Conservation (phyloP, 2,888 invertebrate species). For the Noctuana brunneofusca region DNA sequence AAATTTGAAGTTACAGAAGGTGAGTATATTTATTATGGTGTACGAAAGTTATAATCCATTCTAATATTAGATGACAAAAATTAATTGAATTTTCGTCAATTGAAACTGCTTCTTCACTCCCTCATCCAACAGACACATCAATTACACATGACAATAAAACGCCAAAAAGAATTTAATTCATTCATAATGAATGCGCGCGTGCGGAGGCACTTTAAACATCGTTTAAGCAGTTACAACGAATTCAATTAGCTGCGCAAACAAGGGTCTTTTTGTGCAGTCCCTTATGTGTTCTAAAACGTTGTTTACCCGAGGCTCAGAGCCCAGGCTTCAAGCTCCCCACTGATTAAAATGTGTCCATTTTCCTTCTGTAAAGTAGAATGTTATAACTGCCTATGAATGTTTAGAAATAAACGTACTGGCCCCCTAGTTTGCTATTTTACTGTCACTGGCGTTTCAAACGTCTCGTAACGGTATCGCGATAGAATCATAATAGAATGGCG, state of each 20-base stretch:
- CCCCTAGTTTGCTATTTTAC: no score
- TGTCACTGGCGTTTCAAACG: no score
- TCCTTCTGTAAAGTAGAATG: not conserved
- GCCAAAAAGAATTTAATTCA: constrained; percentile 48
- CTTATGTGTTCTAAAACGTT: constrained; percentile 52
- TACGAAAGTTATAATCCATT: no score
- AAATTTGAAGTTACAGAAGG: not conserved
- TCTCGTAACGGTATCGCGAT: no score
- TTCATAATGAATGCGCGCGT: constrained; percentile 53
- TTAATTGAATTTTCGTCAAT: not conserved
- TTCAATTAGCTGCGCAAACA: constrained; percentile 78
- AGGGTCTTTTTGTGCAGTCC: constrained; percentile 55
- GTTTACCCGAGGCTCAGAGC: constrained; percentile 55
- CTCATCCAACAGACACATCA: constrained; percentile 3
- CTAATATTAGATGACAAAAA: not conserved
- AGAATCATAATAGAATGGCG: no score
- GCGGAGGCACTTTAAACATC: constrained; percentile 62
- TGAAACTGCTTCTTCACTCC: not conserved
- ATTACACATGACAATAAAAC: constrained; percentile 25
- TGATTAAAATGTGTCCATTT: constrained; percentile 23
- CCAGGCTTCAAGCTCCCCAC: not conserved
- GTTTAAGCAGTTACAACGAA: constrained; percentile 74
- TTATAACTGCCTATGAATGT: not conserved
- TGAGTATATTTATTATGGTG: no score
- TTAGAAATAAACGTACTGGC: no score